Evolutionary conservation across 2,888 invertebrate species (phyloP), one percentile per base, ranked within the genome.

Genomic region (Eristalis intricaria): DNA sequence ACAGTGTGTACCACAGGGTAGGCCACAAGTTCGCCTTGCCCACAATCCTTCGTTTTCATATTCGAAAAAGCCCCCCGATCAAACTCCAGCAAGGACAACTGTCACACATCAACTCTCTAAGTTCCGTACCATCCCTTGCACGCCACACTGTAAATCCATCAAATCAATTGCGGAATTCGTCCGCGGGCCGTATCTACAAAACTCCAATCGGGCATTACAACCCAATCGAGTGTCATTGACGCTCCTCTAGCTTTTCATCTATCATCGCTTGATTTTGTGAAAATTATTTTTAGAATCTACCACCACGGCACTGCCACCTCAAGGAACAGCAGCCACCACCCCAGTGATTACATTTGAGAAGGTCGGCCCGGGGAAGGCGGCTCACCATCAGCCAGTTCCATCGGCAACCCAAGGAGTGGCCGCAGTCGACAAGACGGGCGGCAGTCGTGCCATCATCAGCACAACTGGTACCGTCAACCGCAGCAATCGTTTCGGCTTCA

Each of bases 401-500:
- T 66, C 80, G 56, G 77, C 82, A 86, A 58, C 35, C 77, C 85
- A 89, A 88, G 89, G 89, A 89, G 89, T 89, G 88, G 76, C 88
- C 50, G 19, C 4, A 43, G 77, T 61, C 84, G 83, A 86, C 77
- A 74, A 56, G 43, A 56, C 11, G 13, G 50, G 22, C 38, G 69
- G 85, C 40, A 91, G 94, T 29, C 91, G 93, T 86, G 68, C 74
- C 65, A 74, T 77, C 74, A 75, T 85, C 81, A 26, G 26, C 26
- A 85, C 85, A 71, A 83, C 65, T 66, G 76, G 76, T 85, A 94
- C 95, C 23, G 95, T 95, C 89, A 96, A 96, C 91, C 94, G 96
- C 85, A 94, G 95, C 43, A 96, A 95, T 92, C 95, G 97, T 91
- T 97, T 97, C 93, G 97, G 97, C 90, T 97, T 96, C 94, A 95